A percentile compares a stretch with the other conserved stretches of the same genome.
phyloP scores from a whole-genome alignment of 2,797 vertebrate species.

The Lycodopsis pacificus region DNA sequence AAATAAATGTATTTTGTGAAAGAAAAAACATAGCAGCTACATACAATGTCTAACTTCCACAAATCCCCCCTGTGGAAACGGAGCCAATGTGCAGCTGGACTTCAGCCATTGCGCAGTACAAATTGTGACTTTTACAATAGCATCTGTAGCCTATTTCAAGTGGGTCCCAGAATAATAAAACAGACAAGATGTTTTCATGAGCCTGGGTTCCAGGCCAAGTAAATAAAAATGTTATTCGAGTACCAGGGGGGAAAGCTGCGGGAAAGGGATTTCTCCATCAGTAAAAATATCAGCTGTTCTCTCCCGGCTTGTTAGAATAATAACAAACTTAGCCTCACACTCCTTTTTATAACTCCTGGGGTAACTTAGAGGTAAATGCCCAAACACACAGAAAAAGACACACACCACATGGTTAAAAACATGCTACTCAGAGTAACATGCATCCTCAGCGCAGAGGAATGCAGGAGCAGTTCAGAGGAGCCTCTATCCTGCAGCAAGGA shows the following conservation, averaged over 20 bases:
- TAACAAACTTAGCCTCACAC: constrained; percentile 56
- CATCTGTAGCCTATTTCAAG: constrained; percentile 65
- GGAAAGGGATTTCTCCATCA: constrained; percentile 40
- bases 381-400: constrained; percentile 27
- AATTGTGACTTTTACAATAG: constrained; percentile 39
- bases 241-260: constrained; percentile 34
- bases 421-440: constrained; percentile 34
- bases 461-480: constrained; percentile 24
- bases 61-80: background rate
- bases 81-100: constrained; percentile 31
- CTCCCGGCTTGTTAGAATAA: constrained; percentile 56
- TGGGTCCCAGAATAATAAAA: constrained; percentile 64
- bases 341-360: constrained; percentile 54
- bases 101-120: constrained; percentile 43
- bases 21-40: background rate
- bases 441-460: constrained; percentile 34
- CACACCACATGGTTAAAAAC: constrained; percentile 27
- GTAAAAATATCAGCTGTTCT: constrained; percentile 52
- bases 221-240: constrained; percentile 54
- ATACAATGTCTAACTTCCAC: constrained; percentile 1
- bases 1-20: background rate
- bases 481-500: constrained; percentile 51
- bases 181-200: constrained; percentile 68
- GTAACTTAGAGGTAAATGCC: constrained; percentile 65
- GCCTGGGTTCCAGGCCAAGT: constrained; percentile 58